Evolutionary conservation across 2,888 invertebrate species (phyloP).

Genomic region (Conus canariensis): DNA sequence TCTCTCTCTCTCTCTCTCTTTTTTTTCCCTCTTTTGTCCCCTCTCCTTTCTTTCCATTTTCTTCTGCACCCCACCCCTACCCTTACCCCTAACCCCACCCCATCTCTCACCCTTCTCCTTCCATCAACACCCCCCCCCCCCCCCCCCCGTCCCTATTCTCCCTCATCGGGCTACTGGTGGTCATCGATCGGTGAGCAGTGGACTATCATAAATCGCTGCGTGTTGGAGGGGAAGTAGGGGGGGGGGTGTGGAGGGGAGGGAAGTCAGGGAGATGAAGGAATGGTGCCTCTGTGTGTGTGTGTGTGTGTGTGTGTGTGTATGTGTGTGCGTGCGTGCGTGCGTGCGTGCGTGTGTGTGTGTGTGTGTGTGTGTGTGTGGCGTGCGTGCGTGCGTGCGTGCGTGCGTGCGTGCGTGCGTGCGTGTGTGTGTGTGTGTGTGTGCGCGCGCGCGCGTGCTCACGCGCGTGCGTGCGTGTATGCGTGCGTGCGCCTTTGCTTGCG

Average conservation of each 20-base stretch:
- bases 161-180: no score
- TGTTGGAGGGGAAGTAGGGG: no score
- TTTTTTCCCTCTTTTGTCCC: not conserved
- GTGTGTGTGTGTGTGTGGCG: constrained; percentile 4
- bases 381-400: not conserved
- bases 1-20: not conserved
- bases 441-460: no score
- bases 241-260: no score
- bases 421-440: not conserved
- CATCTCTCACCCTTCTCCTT: not conserved
- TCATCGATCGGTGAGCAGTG: no score
- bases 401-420: not conserved
- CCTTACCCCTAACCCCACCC: not conserved
- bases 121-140: not conserved
- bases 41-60: not conserved
- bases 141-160: not conserved
- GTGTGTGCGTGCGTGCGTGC: not conserved
- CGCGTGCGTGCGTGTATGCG: no score
- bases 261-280: no score
- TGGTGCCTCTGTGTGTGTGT: not conserved
- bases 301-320: not conserved
- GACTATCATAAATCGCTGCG: no score
- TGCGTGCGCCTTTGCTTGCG: not conserved
- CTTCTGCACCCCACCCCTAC: not conserved
- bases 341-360: not conserved